These are phyloP conservation scores for Serinus canaria DNA, from an alignment of 2,113 vertebrate genomes.

Conservation along the genomic window DNA sequence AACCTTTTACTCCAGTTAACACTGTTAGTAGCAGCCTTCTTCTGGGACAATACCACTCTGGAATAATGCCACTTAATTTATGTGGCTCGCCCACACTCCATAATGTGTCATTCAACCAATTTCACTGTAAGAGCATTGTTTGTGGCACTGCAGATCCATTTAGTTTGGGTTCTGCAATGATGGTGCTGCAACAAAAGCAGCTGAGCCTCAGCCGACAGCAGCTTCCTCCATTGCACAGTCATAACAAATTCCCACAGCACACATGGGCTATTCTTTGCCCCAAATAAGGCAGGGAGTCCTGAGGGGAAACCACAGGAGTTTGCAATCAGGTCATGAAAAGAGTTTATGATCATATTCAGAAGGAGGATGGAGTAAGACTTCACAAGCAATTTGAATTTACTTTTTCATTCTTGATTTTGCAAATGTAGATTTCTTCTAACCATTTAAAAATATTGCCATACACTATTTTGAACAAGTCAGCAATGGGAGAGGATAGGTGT, in stretches of 20 bases:
- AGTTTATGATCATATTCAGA: background rate
- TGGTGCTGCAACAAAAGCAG: background rate
- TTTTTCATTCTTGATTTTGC: background rate
- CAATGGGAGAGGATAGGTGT: background rate
- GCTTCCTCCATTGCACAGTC: background rate
- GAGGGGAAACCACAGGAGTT: background rate
- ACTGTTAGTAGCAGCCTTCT: background rate
- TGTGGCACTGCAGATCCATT: background rate
- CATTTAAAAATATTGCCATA: background rate
- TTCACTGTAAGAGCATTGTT: background rate
- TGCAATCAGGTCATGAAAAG: background rate
- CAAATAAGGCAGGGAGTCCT: background rate
- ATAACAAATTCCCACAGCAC: background rate
- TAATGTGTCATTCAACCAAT: background rate
- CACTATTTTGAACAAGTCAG: background rate
- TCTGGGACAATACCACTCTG: background rate
- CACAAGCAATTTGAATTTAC: background rate
- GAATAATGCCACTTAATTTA: background rate
- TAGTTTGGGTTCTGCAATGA: background rate
- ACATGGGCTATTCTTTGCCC: background rate
- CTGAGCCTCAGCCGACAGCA: background rate
- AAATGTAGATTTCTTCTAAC: background rate
- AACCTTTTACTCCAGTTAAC: background rate
- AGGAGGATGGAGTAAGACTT: background rate
- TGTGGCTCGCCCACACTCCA: fast-evolving